Evolutionary conservation across 2,113 vertebrate species (phyloP), one percentile per base, ranked within the genome.

Genomic region (Nothobranchius kuhntae): DNA sequence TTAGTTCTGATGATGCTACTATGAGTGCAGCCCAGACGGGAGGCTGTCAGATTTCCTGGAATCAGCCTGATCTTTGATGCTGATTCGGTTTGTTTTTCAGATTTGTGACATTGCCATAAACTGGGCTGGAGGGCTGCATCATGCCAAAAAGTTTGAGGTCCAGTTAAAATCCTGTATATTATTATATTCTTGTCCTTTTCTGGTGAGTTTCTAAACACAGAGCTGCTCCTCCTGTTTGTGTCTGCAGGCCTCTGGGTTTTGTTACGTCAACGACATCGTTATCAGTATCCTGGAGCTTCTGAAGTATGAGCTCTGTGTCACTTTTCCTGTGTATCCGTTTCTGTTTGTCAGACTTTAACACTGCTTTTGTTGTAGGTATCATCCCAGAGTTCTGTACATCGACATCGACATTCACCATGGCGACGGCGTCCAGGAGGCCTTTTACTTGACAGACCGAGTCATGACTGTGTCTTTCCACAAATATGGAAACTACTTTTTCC

Each of bases 381-480:
- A 99, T 74, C 98, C 98, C 0, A 94, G 98, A 8, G 98, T 99
- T 11, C 94, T 99, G 13, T 99, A 99, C 85, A 97, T 99, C 2
- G 98, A 99, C 78, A 99, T 99, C 0, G 98, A 99, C 64, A 99
- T 99, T 86, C 98, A 99, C 55, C 98, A 99, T 0, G 98, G 98
- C 0, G 98, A 99, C 0, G 98, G 98, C 0, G 98, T 99, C 54
- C 98, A 99, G 91, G 98, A 99, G 79, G 98, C 98, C 15, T 99
- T 99, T 88, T 99, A 99, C 89, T 89, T 99, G 81, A 99, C 98
- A 0, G 98, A 99, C 88, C 91, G 98, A 1, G 98, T 99, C 84
- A 99, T 99, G 98, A 99, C 98, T 0, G 98, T 99, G 57, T 99
- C 98, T n/a, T 99, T 99, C 82, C 98, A 99, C 89, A 99, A 99